Evolutionary conservation across 2,113 vertebrate genomes (phyloP).

Genomic region (Trachemys scripta): DNA sequence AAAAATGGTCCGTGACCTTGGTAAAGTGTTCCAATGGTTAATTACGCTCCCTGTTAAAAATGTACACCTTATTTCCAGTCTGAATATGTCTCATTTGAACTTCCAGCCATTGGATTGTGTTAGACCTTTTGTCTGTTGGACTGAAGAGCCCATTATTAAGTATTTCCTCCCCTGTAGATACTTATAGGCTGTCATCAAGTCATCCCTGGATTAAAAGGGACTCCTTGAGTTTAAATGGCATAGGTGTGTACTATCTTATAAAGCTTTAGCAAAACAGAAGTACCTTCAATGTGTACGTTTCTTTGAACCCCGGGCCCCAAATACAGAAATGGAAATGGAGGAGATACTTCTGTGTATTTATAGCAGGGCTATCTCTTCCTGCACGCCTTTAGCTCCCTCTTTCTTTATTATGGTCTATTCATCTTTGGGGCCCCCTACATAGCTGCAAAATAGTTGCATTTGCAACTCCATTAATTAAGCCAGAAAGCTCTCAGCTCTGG

Average conservation of each 20-base stretch:
- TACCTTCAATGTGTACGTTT: rapidly evolving
- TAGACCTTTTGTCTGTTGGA: neutral
- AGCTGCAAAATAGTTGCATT: conserved; percentile 32
- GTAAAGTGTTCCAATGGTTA: neutral
- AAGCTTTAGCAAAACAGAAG: neutral
- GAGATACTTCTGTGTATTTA: neutral
- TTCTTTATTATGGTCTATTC: neutral
- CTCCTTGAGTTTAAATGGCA: neutral
- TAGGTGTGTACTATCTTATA: neutral
- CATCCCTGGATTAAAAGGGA: neutral
- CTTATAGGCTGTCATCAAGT: neutral
- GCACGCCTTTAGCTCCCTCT: neutral
- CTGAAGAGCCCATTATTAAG: neutral
- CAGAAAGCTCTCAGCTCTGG: conserved; percentile 32
- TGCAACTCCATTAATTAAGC: conserved; percentile 20
- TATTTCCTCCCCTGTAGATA: neutral
- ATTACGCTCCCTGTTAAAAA: neutral
- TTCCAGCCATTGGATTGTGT: neutral
- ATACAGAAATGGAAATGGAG: neutral
- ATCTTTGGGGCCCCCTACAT: neutral
- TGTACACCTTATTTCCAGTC: neutral
- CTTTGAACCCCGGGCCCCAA: neutral
- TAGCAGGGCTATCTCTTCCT: neutral
- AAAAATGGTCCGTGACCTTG: neutral
- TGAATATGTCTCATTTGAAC: neutral